Conservation (phyloP, 2,888 invertebrate species). For the Oligia strigilis region DNA sequence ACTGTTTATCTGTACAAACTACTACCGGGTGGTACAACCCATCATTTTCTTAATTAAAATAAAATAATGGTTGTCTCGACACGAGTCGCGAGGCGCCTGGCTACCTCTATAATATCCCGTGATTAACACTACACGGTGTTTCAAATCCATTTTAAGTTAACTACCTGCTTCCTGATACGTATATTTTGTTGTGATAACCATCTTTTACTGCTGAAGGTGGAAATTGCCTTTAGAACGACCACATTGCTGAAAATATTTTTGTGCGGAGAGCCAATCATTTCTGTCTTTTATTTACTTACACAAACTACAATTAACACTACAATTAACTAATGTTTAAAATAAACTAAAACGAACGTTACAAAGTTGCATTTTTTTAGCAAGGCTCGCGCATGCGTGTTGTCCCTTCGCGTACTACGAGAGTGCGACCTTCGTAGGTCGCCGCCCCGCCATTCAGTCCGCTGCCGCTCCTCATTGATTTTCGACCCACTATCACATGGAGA, state of each 20-base stretch:
- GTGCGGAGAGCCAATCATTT: background rate
- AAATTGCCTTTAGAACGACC: background rate
- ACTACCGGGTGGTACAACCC: background rate
- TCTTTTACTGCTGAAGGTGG: background rate
- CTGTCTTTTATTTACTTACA: background rate
- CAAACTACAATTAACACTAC: background rate
- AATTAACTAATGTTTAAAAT: too few species aligned
- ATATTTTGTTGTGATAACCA: constrained; percentile 9
- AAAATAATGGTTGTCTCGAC: constrained; percentile 74
- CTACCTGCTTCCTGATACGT: constrained; percentile 8
- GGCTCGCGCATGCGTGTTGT: constrained; percentile 82
- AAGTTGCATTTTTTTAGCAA: constrained; percentile 46
- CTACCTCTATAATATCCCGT: constrained; percentile 64
- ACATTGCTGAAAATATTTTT: background rate
- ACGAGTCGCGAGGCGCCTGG: constrained; percentile 71
- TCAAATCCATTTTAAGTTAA: constrained; percentile 74
- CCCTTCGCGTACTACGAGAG: constrained; percentile 85
- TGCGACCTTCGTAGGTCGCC: constrained; percentile 88
- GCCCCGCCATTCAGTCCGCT: constrained; percentile 85
- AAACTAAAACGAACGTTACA: background rate
- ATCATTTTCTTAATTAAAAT: constrained; percentile 69
- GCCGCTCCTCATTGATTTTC: constrained; percentile 86
- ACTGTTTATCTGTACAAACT: background rate
- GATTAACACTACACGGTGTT: constrained; percentile 70
- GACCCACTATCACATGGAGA: constrained; percentile 78